These are phyloP conservation scores for Tetheella fluctuosa DNA, from an alignment of 2,888 invertebrate genomes.

Conservation along the genomic window DNA sequence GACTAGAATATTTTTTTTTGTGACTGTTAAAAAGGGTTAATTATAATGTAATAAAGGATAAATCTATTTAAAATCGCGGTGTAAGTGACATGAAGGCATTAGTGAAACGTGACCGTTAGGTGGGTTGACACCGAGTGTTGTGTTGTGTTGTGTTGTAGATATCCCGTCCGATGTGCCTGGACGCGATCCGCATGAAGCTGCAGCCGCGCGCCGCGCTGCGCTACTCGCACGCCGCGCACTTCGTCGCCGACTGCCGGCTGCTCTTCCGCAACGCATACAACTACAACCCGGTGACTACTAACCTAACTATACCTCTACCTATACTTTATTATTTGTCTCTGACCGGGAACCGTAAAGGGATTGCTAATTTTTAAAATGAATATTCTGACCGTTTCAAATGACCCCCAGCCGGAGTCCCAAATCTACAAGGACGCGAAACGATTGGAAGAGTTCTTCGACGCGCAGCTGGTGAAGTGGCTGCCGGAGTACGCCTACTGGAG, in stretches of 20 bases:
- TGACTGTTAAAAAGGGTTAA: too few relatives aligned
- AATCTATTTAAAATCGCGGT: too few relatives aligned
- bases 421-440: conserved; percentile 91
- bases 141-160: conserved; percentile 77
- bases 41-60: too few relatives aligned
- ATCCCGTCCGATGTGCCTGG: conserved; percentile 92
- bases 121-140: background rate
- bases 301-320: too few relatives aligned
- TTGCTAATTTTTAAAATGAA: too few relatives aligned
- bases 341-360: too few relatives aligned
- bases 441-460: conserved; percentile 93
- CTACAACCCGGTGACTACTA: conserved; percentile 89
- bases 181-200: conserved; percentile 91
- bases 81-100: too few relatives aligned
- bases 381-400: too few relatives aligned
- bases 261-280: conserved; percentile 95
- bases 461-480: conserved; percentile 91
- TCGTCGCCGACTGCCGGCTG: conserved; percentile 91
- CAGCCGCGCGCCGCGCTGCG: conserved; percentile 88
- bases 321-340: too few relatives aligned
- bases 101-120: background rate
- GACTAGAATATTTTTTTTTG: too few relatives aligned
- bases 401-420: conserved; percentile 88
- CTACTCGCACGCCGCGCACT: conserved; percentile 89
- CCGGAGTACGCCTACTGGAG: conserved; percentile 88